Percentiles rank a stretch among this genome's conserved stretches.
phyloP scores from a whole-genome alignment of 2,888 invertebrate species.

The Nycteola revayana region DNA sequence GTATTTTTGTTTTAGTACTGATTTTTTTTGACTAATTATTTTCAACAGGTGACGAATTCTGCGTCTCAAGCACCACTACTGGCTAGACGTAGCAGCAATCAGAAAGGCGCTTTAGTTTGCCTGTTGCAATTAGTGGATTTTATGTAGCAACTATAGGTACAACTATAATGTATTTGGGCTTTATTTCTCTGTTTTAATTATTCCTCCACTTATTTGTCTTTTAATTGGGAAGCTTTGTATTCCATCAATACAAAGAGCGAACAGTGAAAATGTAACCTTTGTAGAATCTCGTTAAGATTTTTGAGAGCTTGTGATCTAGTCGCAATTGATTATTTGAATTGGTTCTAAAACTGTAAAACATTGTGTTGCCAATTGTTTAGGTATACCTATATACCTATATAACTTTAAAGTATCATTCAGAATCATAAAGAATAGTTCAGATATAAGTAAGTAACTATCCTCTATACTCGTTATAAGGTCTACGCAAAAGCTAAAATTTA shows the following conservation, averaged over 20 bases:
- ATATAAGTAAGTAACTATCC: no score
- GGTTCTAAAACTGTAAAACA: no score
- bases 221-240: constrained; percentile 10
- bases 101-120: constrained; percentile 62
- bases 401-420: no score
- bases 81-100: constrained; percentile 62
- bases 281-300: neutral
- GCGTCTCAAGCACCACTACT: constrained; percentile 72
- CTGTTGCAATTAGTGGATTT: constrained; percentile 71
- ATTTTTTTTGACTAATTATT: constrained; percentile 83
- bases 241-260: no score
- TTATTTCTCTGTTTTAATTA: constrained; percentile 23
- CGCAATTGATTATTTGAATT: no score
- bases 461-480: no score
- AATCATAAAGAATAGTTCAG: no score
- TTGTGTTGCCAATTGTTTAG: no score
- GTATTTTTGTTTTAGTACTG: constrained; percentile 74
- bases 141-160: constrained; percentile 36
- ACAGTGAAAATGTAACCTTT: neutral
- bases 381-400: no score
- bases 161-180: constrained; percentile 33
- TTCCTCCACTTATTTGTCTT: constrained; percentile 10
- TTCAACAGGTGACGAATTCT: constrained; percentile 81
- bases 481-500: no score
- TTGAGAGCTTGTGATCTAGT: no score